A percentile compares a stretch with the other conserved stretches of the same genome.
These are phyloP conservation scores for Drosophila malerkotliana DNA, from an alignment of 1,140 invertebrate genomes.

Conservation along the genomic window DNA sequence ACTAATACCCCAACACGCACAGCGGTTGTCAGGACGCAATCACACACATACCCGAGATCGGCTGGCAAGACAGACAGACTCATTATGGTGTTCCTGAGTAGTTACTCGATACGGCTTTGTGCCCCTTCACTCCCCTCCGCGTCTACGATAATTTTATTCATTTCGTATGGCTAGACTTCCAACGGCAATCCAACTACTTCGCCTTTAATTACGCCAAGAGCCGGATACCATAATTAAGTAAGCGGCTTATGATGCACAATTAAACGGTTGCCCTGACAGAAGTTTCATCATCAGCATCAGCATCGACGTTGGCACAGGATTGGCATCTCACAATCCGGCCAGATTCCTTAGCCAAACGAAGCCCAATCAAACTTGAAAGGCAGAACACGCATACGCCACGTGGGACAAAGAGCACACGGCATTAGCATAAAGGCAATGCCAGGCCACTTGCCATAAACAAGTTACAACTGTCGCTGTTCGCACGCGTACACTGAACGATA, in stretches of 20 bases:
- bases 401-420: conserved; percentile 37
- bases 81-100: conserved; percentile 50
- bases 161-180: conserved; percentile 46
- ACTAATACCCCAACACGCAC: conserved; percentile 58
- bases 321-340: conserved; percentile 16
- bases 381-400: conserved; percentile 64
- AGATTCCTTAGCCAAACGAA: conserved; percentile 8
- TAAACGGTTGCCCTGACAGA: conserved; percentile 59
- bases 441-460: conserved; percentile 49
- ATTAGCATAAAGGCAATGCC: conserved; percentile 64
- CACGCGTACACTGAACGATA: conserved; percentile 11
- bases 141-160: conserved; percentile 62
- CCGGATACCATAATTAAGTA: conserved; percentile 65
- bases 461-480: conserved; percentile 33
- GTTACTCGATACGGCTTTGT: conserved; percentile 37
- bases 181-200: conserved; percentile 38
- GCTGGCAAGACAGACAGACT: conserved; percentile 11
- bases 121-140: conserved; percentile 9
- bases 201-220: conserved; percentile 44
- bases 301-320: conserved; percentile 4
- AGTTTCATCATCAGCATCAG: conserved; percentile 32
- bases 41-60: conserved; percentile 5
- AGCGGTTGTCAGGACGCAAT: conserved; percentile 37
- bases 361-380: conserved; percentile 49
- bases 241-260: conserved; percentile 72